Evolutionary conservation across 2,113 vertebrate genomes (phyloP).

Genomic region (Siphamia tubifer): DNA sequence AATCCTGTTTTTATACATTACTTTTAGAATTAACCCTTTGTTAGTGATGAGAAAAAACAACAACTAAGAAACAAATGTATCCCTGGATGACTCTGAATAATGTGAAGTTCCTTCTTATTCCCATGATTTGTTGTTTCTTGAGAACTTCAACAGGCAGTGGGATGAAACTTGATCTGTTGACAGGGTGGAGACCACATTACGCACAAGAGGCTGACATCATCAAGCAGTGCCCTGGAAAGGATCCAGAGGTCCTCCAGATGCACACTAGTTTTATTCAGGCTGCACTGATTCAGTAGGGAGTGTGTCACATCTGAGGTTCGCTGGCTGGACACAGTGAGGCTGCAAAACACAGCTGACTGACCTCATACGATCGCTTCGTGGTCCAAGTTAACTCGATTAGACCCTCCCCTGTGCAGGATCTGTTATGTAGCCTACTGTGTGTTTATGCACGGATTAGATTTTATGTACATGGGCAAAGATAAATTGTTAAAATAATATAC

Average conservation of each 20-base stretch:
- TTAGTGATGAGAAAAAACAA: no score
- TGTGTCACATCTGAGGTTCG: slow-evolving; percentile 43
- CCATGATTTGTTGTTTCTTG: neutral
- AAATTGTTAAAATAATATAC: no score
- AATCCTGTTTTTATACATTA: no score
- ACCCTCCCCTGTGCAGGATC: neutral
- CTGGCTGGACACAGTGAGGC: slow-evolving; percentile 31
- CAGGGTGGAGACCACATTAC: slow-evolving; percentile 59
- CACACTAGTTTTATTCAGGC: slow-evolving; percentile 61
- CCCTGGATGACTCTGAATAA: neutral
- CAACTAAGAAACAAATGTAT: no score
- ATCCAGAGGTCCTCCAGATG: slow-evolving; percentile 67
- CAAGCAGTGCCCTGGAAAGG: slow-evolving; percentile 46
- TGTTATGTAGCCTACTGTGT: neutral
- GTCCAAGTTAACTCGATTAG: slow-evolving; percentile 2
- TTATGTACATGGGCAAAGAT: neutral
- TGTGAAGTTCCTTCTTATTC: neutral
- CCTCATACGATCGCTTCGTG: slow-evolving; percentile 37
- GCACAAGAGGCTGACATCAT: slow-evolving; percentile 66
- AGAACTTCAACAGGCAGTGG: neutral
- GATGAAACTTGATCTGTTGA: slow-evolving; percentile 33
- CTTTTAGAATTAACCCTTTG: no score
- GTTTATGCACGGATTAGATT: neutral
- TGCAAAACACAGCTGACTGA: slow-evolving; percentile 50
- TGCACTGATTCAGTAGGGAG: slow-evolving; percentile 14